Percentiles rank a stretch among this genome's conserved stretches.
Conservation (phyloP, 1,140 invertebrate species). For the Archegozetes longisetosus region DNA sequence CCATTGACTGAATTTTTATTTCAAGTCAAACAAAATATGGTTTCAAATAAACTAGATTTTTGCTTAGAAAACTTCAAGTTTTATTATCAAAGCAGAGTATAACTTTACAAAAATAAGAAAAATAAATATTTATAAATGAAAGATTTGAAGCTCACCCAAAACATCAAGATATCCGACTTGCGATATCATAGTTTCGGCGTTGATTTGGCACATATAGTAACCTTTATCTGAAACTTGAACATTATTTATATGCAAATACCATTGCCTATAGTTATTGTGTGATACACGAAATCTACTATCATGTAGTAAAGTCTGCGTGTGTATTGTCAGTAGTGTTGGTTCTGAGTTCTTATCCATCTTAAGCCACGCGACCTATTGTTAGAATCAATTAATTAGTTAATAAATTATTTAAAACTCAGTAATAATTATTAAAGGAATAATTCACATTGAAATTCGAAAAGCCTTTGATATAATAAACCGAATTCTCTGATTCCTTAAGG, state of each 20-base stretch:
- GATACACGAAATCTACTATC: slow-evolving; percentile 71
- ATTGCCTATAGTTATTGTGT: slow-evolving; percentile 38
- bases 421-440: not conserved
- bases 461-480: not conserved
- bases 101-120: no score
- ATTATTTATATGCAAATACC: slow-evolving; percentile 69
- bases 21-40: no score
- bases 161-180: slow-evolving; percentile 81
- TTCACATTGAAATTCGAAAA: not conserved
- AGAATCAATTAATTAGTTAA: not conserved
- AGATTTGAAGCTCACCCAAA: slow-evolving; percentile 66
- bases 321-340: slow-evolving; percentile 48
- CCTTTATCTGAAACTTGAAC: slow-evolving; percentile 79
- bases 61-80: no score
- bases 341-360: slow-evolving; percentile 80
- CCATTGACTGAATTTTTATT: no score
- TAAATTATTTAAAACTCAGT: not conserved
- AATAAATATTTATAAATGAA: no score
- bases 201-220: slow-evolving; percentile 84
- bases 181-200: slow-evolving; percentile 73
- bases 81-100: no score
- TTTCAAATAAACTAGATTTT: no score
- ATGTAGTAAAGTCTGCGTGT: slow-evolving; percentile 68
- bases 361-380: slow-evolving; percentile 65
- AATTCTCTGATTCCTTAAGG: no score